Percentiles rank a stretch among this genome's conserved stretches.
These are phyloP conservation scores for Leptobrachium ailaonicum DNA, from an alignment of 2,113 vertebrate genomes.

Conservation along the genomic window DNA sequence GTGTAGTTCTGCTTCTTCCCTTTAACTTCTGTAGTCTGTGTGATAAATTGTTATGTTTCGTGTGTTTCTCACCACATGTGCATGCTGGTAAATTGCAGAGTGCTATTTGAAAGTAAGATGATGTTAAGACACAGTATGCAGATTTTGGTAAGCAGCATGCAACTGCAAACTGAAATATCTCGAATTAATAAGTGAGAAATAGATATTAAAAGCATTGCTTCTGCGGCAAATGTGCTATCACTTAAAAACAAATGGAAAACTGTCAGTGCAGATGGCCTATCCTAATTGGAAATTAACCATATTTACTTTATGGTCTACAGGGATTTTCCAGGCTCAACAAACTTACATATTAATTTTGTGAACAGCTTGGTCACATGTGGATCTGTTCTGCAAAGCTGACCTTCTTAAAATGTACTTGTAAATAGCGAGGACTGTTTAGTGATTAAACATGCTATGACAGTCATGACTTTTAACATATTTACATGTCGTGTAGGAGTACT, in stretches of 20 bases:
- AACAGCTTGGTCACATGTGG: conserved; percentile 36
- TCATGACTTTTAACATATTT: too few species aligned
- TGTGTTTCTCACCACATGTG: too few species aligned
- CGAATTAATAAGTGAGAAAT: neutral
- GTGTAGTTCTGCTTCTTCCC: too few species aligned
- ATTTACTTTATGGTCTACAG: conserved; percentile 30
- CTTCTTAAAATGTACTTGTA: conserved; percentile 1
- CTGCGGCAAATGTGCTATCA: neutral
- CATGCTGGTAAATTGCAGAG: too few species aligned
- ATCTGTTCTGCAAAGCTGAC: conserved; percentile 12
- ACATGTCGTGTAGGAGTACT: too few species aligned
- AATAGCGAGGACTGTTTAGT: neutral
- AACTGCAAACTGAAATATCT: too few species aligned
- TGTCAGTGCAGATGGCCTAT: conserved; percentile 30
- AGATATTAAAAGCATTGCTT: neutral
- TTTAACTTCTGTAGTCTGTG: too few species aligned
- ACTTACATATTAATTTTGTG: conserved; percentile 23
- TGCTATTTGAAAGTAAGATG: too few species aligned
- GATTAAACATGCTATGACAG: too few species aligned
- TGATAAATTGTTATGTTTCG: too few species aligned
- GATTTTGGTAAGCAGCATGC: too few species aligned
- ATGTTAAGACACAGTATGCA: too few species aligned
- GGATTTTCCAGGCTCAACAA: conserved; percentile 16
- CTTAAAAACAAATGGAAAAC: conserved; percentile 20
- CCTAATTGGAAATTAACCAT: conserved; percentile 35